phyloP scores from a whole-genome alignment of 2,888 invertebrate genomes.

The Calameuta pallipes region DNA sequence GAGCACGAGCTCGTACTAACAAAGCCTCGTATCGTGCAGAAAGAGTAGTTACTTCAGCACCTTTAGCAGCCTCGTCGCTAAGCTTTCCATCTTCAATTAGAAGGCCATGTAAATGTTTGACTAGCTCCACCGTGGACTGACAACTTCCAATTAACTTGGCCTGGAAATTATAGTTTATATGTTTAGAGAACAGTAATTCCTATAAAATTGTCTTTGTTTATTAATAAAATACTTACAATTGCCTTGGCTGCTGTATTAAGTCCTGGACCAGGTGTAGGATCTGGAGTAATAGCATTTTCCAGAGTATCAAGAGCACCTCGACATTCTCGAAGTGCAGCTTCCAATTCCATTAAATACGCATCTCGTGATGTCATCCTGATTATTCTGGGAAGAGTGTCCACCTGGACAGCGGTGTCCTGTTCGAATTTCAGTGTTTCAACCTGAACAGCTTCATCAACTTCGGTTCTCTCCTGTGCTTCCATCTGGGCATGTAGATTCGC shows the following conservation, averaged over 20 bases:
- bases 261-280: conserved; percentile 70
- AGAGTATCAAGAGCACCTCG: conserved; percentile 75
- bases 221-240: conserved; percentile 64
- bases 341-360: conserved; percentile 82
- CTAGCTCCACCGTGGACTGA: conserved; percentile 83
- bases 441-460: conserved; percentile 73
- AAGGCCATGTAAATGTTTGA: conserved; percentile 82
- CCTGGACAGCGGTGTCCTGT: conserved; percentile 83
- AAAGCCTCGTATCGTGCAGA: conserved; percentile 77
- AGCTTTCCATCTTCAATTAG: conserved; percentile 81
- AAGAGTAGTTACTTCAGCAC: conserved; percentile 75
- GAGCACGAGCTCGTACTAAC: conserved; percentile 77
- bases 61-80: conserved; percentile 74
- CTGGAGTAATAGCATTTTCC: conserved; percentile 74
- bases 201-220: neutral
- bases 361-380: conserved; percentile 81
- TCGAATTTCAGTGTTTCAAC: conserved; percentile 83
- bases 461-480: conserved; percentile 53
- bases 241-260: conserved; percentile 75
- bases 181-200: neutral
- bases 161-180: conserved; percentile 40
- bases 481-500: conserved; percentile 64
- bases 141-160: conserved; percentile 82
- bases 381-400: conserved; percentile 78
- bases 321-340: conserved; percentile 80